Evolutionary conservation across 2,113 vertebrate genomes (phyloP), one percentile per base, ranked within the genome.

Genomic region (Centropristis striata): DNA sequence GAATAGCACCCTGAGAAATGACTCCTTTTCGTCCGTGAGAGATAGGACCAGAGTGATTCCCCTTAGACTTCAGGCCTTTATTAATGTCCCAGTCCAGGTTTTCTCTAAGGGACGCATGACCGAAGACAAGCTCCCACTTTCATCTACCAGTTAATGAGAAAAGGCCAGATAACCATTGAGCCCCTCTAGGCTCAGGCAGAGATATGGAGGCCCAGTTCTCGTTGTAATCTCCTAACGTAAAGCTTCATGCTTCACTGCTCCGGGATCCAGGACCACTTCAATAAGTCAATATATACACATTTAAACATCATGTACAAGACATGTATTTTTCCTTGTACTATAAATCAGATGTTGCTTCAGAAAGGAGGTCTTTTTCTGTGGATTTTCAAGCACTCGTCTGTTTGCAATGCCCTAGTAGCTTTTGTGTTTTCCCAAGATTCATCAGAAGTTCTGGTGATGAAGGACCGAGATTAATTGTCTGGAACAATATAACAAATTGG

Each of bases 81-180:
- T 92, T 89, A 88, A 90, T 85, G 84, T 82, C 81, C 81, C 80
- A 69, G 71, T 78, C 86, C 78, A 78, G 85, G 81, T 87, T 88
- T 84, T 84, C 91, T 92, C 92, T 61, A 47, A 81, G 90, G 91
- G 88, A 91, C 63, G 51, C 81, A 82, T 80, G 81, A 87, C 87
- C 65, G 51, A 71, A 86, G 86, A 88, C 85, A 61, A 85, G 83
- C 88, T 69, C 65, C 80, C 39, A 55, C 88, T 90, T 92, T 90
- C 87, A 91, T 92, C 89, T 90, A 46, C 27, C 74, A 64, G 80
- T 87, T 92, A 92, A 93, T 91, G 90, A 93, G 90, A 90, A 93
- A 91, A 90, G 81, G 83, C 77, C 88, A 90, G 88, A 93, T 92
- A 90, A 87, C 81, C 78, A 81, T 47, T 71, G 83, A 90, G 77